Conservation (phyloP, 1,140 invertebrate species). For the Panulirus ornatus region DNA sequence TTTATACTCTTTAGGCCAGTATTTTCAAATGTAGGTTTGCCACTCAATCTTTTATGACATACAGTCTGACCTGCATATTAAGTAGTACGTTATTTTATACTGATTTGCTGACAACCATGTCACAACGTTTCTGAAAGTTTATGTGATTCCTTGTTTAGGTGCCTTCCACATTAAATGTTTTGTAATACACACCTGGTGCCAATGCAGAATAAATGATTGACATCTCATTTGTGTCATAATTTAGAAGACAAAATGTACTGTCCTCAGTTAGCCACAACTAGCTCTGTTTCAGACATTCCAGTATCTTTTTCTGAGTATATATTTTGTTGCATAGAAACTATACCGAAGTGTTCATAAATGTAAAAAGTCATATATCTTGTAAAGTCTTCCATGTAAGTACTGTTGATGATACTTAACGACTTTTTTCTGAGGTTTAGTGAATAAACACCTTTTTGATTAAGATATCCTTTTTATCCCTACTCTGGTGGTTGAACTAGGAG, state of each 20-base stretch:
- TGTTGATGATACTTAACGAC: slow-evolving; percentile 39
- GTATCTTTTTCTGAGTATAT: slow-evolving; percentile 42
- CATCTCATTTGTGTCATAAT: neutral
- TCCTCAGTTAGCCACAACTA: neutral
- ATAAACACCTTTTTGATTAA: slow-evolving; percentile 53
- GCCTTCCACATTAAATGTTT: too few relatives aligned
- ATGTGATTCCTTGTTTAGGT: too few relatives aligned
- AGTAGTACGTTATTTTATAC: too few relatives aligned
- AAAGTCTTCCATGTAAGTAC: slow-evolving; percentile 44
- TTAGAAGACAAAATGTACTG: neutral
- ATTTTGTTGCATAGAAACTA: slow-evolving; percentile 29
- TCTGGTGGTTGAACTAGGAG: too few relatives aligned
- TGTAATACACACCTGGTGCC: neutral
- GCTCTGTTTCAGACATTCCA: slow-evolving; percentile 56
- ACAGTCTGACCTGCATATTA: too few relatives aligned
- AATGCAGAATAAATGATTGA: neutral
- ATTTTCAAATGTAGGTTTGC: too few relatives aligned
- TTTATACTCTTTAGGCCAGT: too few relatives aligned
- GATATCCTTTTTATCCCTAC: neutral
- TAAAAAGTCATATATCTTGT: slow-evolving; percentile 11
- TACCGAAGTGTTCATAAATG: slow-evolving; percentile 37
- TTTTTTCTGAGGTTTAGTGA: slow-evolving; percentile 45
- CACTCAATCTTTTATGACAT: too few relatives aligned
- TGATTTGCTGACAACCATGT: too few relatives aligned
- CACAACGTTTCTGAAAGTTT: too few relatives aligned